Evolutionary conservation across 2,113 vertebrate species (phyloP), one percentile per base, ranked within the genome.

Genomic region (Cyanistes caeruleus): DNA sequence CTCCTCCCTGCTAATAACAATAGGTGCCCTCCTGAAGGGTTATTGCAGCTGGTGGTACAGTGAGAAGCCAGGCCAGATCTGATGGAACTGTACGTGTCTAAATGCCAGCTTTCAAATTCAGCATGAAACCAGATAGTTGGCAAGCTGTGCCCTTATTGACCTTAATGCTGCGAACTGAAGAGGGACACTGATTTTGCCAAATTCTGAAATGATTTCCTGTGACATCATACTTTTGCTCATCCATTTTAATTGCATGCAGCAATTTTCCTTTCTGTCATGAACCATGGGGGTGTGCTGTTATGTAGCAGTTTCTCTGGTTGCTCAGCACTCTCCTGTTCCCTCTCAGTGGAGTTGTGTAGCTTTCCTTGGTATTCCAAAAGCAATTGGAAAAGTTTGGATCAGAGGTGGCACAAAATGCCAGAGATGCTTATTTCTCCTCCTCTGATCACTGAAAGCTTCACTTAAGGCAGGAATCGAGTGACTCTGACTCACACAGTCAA

Each of bases 401-500:
- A 53, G 67, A 88, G 64, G 44, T 92, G 64, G 43, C 68, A 39
- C 41, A 39, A 56, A 86, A 93, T 52, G 56, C 48, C 63, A 84
- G 59, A 68, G 35, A 65, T 84, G 64, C 39, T 85, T 62, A 11
- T 84, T 90, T 67, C 69, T 55, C n/a, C 58, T 81, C 48, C 73
- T 91, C 48, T 91, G 52, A 70, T 93, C 0, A 3, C 44, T 55
- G 83, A 74, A 87, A 87, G 39, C 73, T 60, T 89, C 63, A 58
- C 58, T 92, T 69, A 56, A 86, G 69, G 43, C 73, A 70, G 79
- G 79, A 89, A 76, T n/a, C 76, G 78, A 90, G 64, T 78, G 92
- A 64, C 64, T 93, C 10, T 95, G 95, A 97, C 74, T 96, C 91
- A 90, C 35, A 33, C 7, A 85, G 55, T 77, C 92, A 89, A 89